Percentiles rank a stretch among this genome's conserved stretches.
These are phyloP conservation scores for Eilema depressum DNA, from an alignment of 2,888 invertebrate species.

Conservation along the genomic window DNA sequence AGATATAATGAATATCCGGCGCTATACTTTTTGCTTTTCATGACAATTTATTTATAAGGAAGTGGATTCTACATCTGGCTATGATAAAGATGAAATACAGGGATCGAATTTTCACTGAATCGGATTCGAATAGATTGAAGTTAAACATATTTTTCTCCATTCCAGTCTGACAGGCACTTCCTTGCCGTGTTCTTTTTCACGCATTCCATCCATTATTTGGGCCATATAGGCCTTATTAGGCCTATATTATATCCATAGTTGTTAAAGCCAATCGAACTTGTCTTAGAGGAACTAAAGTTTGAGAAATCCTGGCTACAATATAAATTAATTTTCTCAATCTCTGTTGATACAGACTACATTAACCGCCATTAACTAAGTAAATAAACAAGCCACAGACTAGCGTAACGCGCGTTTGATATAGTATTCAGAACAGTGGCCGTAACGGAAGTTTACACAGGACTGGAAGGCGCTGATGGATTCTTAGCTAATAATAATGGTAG, in stretches of 20 bases:
- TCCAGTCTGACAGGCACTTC: not conserved
- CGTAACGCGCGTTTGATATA: slow-evolving; percentile 41
- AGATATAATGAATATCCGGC: not conserved
- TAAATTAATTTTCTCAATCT: slow-evolving; percentile 12
- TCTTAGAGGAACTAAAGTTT: not conserved
- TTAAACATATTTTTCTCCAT: not conserved
- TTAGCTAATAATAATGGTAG: slow-evolving; percentile 36
- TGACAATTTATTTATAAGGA: not conserved
- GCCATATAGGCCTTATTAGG: too few relatives aligned
- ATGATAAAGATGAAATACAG: not conserved
- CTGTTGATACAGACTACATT: slow-evolving; percentile 30
- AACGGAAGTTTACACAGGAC: slow-evolving; percentile 43
- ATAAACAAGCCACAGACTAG: slow-evolving; percentile 30
- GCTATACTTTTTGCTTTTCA: not conserved
- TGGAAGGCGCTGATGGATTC: slow-evolving; percentile 24
- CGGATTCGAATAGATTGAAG: not conserved
- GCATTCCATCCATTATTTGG: not conserved
- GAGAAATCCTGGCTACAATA: not conserved
- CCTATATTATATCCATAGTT: too few relatives aligned
- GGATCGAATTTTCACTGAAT: not conserved
- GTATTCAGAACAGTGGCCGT: slow-evolving; percentile 40
- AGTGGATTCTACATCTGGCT: not conserved
- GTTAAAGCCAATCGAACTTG: too few relatives aligned
- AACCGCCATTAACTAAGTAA: slow-evolving; percentile 44
- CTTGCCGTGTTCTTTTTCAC: not conserved